phyloP scores from a whole-genome alignment of 2,888 invertebrate species.

The Eustalomyia histrio region DNA sequence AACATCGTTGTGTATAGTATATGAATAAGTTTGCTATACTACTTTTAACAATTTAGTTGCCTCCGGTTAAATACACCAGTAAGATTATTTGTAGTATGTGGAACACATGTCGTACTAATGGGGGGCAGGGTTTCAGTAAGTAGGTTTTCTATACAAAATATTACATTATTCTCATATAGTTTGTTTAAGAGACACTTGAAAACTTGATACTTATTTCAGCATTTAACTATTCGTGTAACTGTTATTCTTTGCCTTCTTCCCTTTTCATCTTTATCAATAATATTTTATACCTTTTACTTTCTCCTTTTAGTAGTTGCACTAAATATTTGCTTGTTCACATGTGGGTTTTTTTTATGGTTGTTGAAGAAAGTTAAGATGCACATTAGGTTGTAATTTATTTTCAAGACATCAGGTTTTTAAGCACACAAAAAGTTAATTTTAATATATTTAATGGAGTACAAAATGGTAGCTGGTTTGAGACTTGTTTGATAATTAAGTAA shows the following conservation, averaged over 20 bases:
- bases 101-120: neutral
- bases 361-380: slow-evolving; percentile 15
- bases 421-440: no score
- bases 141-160: neutral
- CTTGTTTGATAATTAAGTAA: no score
- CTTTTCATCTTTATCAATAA: neutral
- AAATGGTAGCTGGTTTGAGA: no score
- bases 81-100: neutral
- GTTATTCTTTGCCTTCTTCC: neutral
- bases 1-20: neutral
- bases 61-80: neutral
- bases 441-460: no score
- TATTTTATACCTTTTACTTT: slow-evolving; percentile 27
- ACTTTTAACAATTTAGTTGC: neutral
- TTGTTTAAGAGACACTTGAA: neutral
- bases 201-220: slow-evolving; percentile 1
- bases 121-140: no score
- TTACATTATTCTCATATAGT: neutral
- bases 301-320: slow-evolving; percentile 4
- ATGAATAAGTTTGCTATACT: neutral
- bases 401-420: no score
- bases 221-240: neutral
- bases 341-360: slow-evolving; percentile 16
- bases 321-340: neutral
- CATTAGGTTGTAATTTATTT: neutral